phyloP scores from a whole-genome alignment of 1,140 invertebrate genomes.

The Brachionus rotundiformis region DNA sequence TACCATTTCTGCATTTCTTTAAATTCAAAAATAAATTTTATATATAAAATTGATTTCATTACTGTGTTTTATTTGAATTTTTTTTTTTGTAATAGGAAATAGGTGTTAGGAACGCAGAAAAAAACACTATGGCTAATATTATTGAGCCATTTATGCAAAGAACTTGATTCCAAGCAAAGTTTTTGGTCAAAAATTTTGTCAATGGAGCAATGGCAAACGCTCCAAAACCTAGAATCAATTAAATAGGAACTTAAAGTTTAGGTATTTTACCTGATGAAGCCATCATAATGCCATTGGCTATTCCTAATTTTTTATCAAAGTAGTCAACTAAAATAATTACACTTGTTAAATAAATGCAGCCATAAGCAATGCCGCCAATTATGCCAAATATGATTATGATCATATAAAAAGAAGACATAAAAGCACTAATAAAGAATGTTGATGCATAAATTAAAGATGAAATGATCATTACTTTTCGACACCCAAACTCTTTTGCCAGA shows the following conservation, averaged over 20 bases:
- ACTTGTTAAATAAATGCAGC: slow-evolving; percentile 63
- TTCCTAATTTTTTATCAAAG: slow-evolving; percentile 83
- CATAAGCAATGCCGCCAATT: slow-evolving; percentile 71
- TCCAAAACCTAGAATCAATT: slow-evolving; percentile 58
- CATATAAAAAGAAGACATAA: slow-evolving; percentile 75
- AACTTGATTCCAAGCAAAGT: slow-evolving; percentile 58
- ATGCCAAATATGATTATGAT: slow-evolving; percentile 82
- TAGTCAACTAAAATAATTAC: slow-evolving; percentile 87
- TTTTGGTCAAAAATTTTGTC: slow-evolving; percentile 56
- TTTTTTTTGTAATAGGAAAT: slow-evolving; percentile 31
- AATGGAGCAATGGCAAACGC: slow-evolving; percentile 60
- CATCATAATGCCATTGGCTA: slow-evolving; percentile 83
- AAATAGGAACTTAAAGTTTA: too few relatives aligned
- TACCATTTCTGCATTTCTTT: slow-evolving; percentile 4
- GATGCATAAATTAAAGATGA: slow-evolving; percentile 75
- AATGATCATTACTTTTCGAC: slow-evolving; percentile 79
- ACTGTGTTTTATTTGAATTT: background rate
- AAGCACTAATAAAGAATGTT: slow-evolving; percentile 78
- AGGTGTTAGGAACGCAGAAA: background rate
- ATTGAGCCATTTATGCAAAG: slow-evolving; percentile 10
- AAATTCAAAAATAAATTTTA: background rate
- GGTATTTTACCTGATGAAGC: slow-evolving; percentile 59
- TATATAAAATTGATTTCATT: too few relatives aligned
- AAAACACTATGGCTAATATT: background rate
- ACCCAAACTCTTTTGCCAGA: slow-evolving; percentile 80